Percentiles rank a stretch among this genome's conserved stretches.
Conservation (phyloP, 2,888 invertebrate genomes). For the Seira musarum region DNA sequence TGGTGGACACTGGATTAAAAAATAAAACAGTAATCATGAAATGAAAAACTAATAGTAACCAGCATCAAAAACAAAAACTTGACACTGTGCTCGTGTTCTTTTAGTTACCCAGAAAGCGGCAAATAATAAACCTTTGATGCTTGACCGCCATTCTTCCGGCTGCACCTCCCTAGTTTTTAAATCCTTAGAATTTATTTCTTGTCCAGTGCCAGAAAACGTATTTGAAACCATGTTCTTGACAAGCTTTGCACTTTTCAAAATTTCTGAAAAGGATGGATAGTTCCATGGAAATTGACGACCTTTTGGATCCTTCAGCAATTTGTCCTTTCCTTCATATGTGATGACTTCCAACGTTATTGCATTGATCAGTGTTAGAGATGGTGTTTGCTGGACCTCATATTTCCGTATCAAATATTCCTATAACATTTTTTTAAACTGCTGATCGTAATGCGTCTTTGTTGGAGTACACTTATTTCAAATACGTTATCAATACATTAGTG, state of each 20-base stretch:
- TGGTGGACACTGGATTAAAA: constrained; percentile 83
- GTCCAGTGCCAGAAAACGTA: too few relatives aligned
- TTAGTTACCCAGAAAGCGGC: constrained; percentile 89
- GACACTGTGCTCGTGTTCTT: neutral
- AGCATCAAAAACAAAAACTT: neutral
- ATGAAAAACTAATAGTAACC: neutral
- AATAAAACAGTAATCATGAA: too few relatives aligned
- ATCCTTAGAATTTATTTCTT: too few relatives aligned
- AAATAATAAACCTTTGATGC: constrained; percentile 86
- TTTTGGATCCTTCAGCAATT: constrained; percentile 80
- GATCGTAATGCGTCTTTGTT: too few relatives aligned
- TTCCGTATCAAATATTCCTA: constrained; percentile 84
- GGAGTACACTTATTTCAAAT: too few relatives aligned
- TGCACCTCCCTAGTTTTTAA: too few relatives aligned
- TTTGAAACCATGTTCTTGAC: too few relatives aligned
- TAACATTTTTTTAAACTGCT: too few relatives aligned
- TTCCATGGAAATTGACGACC: constrained; percentile 85
- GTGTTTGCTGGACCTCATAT: constrained; percentile 78
- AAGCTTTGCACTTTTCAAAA: constrained; percentile 73
- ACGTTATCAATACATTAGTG: too few relatives aligned
- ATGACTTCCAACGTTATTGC: constrained; percentile 80
- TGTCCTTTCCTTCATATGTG: constrained; percentile 77
- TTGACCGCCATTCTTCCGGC: too few relatives aligned
- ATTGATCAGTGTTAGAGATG: constrained; percentile 78
- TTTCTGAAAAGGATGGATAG: constrained; percentile 79